Base-by-base conservation (phyloP, 1,140 invertebrate species). In the Drosophila yakuba region DNA sequence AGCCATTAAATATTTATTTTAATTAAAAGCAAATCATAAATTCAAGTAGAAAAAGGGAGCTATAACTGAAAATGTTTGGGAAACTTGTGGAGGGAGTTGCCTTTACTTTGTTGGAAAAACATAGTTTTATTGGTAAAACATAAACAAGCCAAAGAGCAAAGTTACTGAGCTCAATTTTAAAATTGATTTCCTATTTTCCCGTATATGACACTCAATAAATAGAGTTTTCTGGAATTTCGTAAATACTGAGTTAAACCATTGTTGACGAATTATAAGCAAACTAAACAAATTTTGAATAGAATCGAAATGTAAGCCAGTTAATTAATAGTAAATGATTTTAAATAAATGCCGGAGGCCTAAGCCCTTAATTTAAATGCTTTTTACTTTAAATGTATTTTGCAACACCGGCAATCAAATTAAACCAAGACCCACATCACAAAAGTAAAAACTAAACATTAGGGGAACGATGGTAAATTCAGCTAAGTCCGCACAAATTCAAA, bases 11-110 rank as follows among this genome's bases (percentile, higher is more conserved):
- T 77, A 78, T 78, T 78, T 78, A 78, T 78, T 78, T 78, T 78
- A 78, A 78, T 78, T 78, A 78, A 78, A 78, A 78, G 74, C 47
- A 78, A 78, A 77, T 78, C 75, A 78, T 58, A 77, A 77, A 76
- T 76, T 38, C 64, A 68, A 43, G 56, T 52, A 57, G 48, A 45
- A 56, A 28, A 38, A 12, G 48, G 11, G 11, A 15, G 15, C 28
- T 17, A 2, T 8, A 41, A 17, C 28, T 47, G 56, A 17, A 60
- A 48, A 48, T 77, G 44, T 76, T 60, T 67, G 54, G 23, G 15
- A 35, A 67, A 39, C 38, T 63, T 23, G 25, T 2, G 38, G 32
- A 20, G 25, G 38, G 15, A 52, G 25, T 28, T 47, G n/a, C n/a
- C 17, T 48, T 32, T 32, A 28, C 58, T 47, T 63, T 45, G n/a